A percentile compares a stretch with the other conserved stretches of the same genome.
phyloP scores from a whole-genome alignment of 2,888 invertebrate genomes.

The Limnephilus rhombicus region DNA sequence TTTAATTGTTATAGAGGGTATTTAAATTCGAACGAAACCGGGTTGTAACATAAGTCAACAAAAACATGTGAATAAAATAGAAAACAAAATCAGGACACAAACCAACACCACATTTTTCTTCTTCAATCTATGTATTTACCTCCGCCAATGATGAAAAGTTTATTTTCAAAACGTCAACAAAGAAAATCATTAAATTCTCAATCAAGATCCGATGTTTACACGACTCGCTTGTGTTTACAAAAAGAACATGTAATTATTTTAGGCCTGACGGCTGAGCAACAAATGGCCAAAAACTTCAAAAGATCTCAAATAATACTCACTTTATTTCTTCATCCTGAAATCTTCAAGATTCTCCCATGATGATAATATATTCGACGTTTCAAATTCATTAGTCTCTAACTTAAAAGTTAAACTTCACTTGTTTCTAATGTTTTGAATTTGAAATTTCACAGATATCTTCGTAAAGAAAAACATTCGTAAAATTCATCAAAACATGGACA shows the following conservation, averaged over 20 bases:
- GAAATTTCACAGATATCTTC: neutral
- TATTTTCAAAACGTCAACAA: constrained; percentile 16
- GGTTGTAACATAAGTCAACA: neutral
- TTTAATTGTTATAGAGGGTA: no score
- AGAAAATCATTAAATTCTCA: constrained; percentile 16
- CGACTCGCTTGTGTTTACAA: neutral
- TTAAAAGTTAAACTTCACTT: neutral
- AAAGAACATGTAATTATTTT: neutral
- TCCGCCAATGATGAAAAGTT: neutral
- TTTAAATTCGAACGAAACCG: neutral
- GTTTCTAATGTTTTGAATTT: neutral
- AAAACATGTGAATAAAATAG: neutral
- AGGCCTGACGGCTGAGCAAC: neutral
- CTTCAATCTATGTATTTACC: neutral
- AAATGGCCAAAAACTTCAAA: neutral
- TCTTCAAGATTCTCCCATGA: neutral
- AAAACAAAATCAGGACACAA: neutral
- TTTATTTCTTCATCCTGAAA: constrained; percentile 19
- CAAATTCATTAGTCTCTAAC: constrained; percentile 8
- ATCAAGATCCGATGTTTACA: constrained; percentile 2
- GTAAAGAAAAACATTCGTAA: neutral
- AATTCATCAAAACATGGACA: neutral
- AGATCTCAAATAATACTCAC: neutral
- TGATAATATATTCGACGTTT: neutral
- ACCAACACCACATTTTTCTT: neutral